Base-by-base conservation (phyloP, 2,113 vertebrate species). In the Anarrhichthys ocellatus region DNA sequence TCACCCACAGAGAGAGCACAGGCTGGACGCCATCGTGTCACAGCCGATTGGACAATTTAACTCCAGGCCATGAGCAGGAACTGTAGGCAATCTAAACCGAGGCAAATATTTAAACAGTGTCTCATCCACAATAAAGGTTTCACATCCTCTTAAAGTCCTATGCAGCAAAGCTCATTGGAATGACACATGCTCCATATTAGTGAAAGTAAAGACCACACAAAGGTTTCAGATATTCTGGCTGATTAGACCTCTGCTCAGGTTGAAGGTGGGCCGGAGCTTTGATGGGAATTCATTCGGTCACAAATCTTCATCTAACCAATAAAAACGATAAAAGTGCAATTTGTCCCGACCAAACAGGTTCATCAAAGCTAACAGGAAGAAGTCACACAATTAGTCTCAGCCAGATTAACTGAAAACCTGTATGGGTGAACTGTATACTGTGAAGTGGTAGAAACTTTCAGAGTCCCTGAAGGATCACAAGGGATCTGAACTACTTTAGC, bases 21-120 rank as follows among this genome's bases (percentile, higher is more conserved):
- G 64, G 42, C 42, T 73, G 77, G 64, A 74, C 5, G 32, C 69
- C 46, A 62, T 71, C 77, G 15, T 1, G 52, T 72, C 82, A 73
- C 68, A 62, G 74, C 76, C 38, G 74, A 76, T 24, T 73, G 58
- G 63, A 78, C 44, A 24, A 66, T 48, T 69, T 65, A 59, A 46
- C 29, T 61, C 29, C 63, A 44, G 78, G 36, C 63, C 34, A n/a
- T 40, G 46, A 59, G 65, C 50, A 65, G 10, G 27, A 48, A 84
- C 46, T 64, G 65, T 66, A 20, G 46, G 20, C 36, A 32, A 70
- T 5, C 50, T 32, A 61, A 72, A 61, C 52, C 1, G 66, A 62
- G 18, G 50, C 10, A 54, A 22, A n/a, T 18, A 32, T 2, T n/a
- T n/a, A 68, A 67, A 50, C 50, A 38, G 14, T 10, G 10, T 52